A percentile compares a stretch with the other conserved stretches of the same genome.
Conservation (phyloP, 2,113 vertebrate genomes). For the Spea bombifrons region DNA sequence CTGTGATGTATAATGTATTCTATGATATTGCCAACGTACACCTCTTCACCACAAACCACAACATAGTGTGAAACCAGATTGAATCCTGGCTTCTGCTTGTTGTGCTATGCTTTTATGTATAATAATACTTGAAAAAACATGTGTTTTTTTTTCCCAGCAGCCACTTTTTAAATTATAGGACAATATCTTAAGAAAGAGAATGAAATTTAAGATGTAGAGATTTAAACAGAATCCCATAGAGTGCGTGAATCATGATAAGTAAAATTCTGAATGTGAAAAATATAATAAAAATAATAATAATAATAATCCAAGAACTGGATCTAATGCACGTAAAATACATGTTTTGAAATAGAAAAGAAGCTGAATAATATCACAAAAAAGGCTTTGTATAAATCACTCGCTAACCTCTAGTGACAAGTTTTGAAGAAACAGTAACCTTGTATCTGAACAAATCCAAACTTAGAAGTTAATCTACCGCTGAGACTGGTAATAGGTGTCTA, state of each 20-base stretch:
- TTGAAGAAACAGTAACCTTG: slow-evolving; percentile 41
- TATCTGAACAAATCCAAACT: slow-evolving; percentile 39
- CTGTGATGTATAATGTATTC: no score
- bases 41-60: no score
- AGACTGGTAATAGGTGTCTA: slow-evolving; percentile 44
- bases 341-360: slow-evolving; percentile 29
- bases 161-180: slow-evolving; percentile 9
- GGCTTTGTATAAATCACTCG: slow-evolving; percentile 32
- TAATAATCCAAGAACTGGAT: slow-evolving; percentile 21
- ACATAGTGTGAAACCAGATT: no score
- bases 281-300: neutral
- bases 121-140: no score
- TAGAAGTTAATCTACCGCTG: slow-evolving; percentile 31
- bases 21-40: no score
- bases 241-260: slow-evolving; percentile 42
- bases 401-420: slow-evolving; percentile 43
- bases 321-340: slow-evolving; percentile 19
- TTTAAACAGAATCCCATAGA: slow-evolving; percentile 33
- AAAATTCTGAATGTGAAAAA: slow-evolving; percentile 24
- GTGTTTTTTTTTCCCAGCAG: neutral
- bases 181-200: slow-evolving; percentile 6
- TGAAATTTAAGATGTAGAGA: slow-evolving; percentile 19
- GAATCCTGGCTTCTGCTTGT: no score
- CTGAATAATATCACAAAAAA: neutral
- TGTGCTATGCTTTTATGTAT: no score